These are phyloP conservation scores for Corythornis leucogaster DNA, from an alignment of 2,797 vertebrate species.

Conservation along the genomic window DNA sequence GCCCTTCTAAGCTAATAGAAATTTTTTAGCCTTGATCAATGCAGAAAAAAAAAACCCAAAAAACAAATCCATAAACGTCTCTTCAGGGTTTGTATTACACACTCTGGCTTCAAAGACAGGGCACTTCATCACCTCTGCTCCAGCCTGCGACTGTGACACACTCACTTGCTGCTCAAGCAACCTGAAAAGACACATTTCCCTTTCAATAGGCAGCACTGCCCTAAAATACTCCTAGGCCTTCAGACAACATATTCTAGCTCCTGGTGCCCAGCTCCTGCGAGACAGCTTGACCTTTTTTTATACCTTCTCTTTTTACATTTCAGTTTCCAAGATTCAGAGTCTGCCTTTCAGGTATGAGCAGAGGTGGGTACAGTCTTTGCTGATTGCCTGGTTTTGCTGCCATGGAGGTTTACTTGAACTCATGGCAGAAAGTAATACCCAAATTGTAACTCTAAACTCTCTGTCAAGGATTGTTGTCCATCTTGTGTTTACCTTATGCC, in stretches of 20 bases:
- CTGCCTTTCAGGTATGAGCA: neutral
- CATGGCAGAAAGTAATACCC: too few relatives aligned
- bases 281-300: neutral
- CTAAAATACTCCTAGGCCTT: conserved; percentile 2
- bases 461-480: neutral
- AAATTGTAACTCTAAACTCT: neutral
- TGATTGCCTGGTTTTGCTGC: neutral
- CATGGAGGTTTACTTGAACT: neutral
- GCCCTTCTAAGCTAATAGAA: neutral
- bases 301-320: neutral
- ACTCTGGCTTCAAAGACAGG: neutral
- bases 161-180: neutral
- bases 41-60: neutral
- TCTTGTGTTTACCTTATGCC: neutral
- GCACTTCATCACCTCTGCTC: neutral
- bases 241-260: neutral
- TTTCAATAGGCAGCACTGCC: conserved; percentile 8
- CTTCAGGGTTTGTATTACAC: neutral
- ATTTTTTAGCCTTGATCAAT: conserved; percentile 9
- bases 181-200: conserved; percentile 24
- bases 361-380: neutral
- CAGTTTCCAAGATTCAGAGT: neutral
- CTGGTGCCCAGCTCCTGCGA: neutral
- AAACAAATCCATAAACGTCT: neutral
- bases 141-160: neutral